Conservation (phyloP, 92 coral and sea anemone species). For the Porites cylindrica region DNA sequence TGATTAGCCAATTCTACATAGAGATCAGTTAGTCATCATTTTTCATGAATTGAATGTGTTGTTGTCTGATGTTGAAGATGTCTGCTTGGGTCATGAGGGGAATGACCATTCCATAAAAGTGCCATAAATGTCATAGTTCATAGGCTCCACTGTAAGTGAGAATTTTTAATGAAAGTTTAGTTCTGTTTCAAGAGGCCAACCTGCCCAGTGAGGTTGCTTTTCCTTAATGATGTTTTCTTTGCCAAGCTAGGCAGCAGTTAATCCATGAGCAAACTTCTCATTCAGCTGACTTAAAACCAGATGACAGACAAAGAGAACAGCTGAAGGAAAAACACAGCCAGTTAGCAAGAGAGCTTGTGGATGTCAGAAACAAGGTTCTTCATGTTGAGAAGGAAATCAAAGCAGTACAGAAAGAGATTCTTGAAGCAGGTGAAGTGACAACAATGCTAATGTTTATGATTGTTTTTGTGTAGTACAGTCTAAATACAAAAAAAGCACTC, state of each 20-base stretch:
- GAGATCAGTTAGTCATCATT: too few species aligned
- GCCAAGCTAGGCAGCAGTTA: slow-evolving; percentile 61
- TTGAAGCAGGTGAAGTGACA: slow-evolving; percentile 71
- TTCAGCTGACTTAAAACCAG: slow-evolving; percentile 23
- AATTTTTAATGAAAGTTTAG: too few species aligned
- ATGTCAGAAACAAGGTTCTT: slow-evolving; percentile 58
- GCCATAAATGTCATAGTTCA: too few species aligned
- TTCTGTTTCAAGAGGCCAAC: neutral
- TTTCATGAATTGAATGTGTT: too few species aligned
- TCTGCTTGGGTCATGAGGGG: too few species aligned
- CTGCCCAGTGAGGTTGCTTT: neutral
- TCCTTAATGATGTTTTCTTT: neutral
- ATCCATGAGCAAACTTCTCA: slow-evolving; percentile 53
- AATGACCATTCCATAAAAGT: too few species aligned
- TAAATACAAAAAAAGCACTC: too few species aligned
- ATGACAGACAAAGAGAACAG: slow-evolving; percentile 50
- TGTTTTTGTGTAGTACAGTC: too few species aligned
- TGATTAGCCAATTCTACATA: too few species aligned
- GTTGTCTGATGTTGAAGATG: too few species aligned
- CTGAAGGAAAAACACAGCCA: slow-evolving; percentile 52
- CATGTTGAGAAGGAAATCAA: slow-evolving; percentile 85
- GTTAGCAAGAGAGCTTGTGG: slow-evolving; percentile 62
- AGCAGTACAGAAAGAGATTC: slow-evolving; percentile 84
- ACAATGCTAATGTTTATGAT: neutral
- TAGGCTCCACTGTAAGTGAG: too few species aligned